phyloP scores from a whole-genome alignment of 1,140 invertebrate species.

The Heliconius melpomene region DNA sequence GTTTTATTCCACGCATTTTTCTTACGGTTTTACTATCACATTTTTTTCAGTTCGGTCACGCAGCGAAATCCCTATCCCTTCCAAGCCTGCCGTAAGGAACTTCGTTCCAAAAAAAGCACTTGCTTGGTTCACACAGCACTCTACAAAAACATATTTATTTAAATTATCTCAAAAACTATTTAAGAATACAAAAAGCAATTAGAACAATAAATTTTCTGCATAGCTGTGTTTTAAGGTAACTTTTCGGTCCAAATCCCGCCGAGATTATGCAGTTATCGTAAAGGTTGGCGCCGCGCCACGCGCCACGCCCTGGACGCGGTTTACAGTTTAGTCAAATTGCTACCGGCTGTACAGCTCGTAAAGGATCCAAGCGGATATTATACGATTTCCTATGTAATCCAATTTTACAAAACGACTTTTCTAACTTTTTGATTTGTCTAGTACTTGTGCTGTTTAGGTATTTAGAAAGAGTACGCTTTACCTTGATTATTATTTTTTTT shows the following conservation, averaged over 20 bases:
- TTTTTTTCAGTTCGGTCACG: too few species aligned
- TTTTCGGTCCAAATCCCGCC: conserved; percentile 4
- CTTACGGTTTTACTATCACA: too few species aligned
- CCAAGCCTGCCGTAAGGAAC: too few species aligned
- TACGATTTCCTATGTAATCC: conserved; percentile 20
- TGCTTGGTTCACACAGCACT: too few species aligned
- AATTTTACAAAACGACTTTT: conserved; percentile 14
- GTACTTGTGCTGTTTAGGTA: background rate
- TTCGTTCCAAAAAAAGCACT: too few species aligned
- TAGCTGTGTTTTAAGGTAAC: background rate
- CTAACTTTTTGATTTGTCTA: conserved; percentile 13
- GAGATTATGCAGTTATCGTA: conserved; percentile 45
- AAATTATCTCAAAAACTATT: background rate
- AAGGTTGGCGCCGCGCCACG: conserved; percentile 50
- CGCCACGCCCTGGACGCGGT: conserved; percentile 51
- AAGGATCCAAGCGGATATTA: conserved; percentile 37
- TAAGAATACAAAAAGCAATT: background rate
- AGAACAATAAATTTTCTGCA: background rate
- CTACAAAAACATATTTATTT: background rate
- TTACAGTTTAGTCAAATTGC: conserved; percentile 58
- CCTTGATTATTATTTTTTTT: too few species aligned
- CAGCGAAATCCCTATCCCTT: too few species aligned
- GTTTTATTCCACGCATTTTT: too few species aligned
- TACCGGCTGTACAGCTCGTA: conserved; percentile 49
- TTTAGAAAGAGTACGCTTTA: too few species aligned